Conservation (phyloP, 2,113 vertebrate genomes). For the Arothron firmamentum region DNA sequence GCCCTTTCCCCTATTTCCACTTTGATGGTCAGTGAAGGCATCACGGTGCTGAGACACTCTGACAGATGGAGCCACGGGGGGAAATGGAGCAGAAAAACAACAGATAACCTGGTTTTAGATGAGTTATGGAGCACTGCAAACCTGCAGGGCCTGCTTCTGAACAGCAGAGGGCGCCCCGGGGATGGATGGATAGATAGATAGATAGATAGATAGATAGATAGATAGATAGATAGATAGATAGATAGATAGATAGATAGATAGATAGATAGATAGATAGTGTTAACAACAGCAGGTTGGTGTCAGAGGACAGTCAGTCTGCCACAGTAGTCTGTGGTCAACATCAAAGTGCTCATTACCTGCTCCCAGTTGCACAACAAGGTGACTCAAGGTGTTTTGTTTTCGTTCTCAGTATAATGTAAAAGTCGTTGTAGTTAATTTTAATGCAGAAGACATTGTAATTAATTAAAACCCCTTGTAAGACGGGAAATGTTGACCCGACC, state of each 20-base stretch:
- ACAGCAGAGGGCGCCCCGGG: constrained; percentile 44
- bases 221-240: constrained; percentile 1
- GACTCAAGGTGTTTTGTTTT: neutral
- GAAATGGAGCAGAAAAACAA: neutral
- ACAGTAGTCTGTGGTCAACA: constrained; percentile 25
- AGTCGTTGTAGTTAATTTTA: no score
- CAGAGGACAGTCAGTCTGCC: constrained; percentile 7
- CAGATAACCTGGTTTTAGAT: neutral
- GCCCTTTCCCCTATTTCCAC: constrained; percentile 24
- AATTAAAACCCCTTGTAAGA: no score
- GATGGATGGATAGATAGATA: constrained; percentile 6
- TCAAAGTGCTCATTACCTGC: constrained; percentile 8
- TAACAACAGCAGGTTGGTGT: neutral
- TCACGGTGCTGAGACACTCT: neutral
- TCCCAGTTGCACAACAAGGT: constrained; percentile 31
- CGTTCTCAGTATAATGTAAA: no score
- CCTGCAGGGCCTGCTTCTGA: constrained; percentile 14
- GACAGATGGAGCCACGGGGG: neutral
- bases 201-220: neutral
- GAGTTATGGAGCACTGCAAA: neutral
- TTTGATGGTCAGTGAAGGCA: constrained; percentile 22
- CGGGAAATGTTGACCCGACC: no score
- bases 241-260: constrained; percentile 1
- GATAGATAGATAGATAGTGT: constrained; percentile 1
- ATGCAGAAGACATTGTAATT: no score